These are phyloP conservation scores for Holocentrus rufus DNA, from an alignment of 2,797 vertebrate genomes.

Conservation along the genomic window DNA sequence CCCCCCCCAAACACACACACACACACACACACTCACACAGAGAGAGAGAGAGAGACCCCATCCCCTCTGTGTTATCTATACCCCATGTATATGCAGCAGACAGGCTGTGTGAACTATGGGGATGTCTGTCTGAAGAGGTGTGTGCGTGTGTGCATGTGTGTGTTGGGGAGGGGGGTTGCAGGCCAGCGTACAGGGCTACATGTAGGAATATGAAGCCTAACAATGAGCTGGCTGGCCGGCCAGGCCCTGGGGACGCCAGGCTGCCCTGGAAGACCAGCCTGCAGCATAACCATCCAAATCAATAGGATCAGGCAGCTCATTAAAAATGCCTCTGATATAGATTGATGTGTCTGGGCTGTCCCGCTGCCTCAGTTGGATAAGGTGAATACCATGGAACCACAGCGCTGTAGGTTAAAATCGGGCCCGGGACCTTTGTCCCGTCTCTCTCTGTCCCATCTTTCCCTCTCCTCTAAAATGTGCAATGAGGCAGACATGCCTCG, in stretches of 20 bases:
- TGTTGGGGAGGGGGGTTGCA: not conserved
- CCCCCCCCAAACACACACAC: too few relatives aligned
- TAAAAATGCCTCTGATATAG: slow-evolving; percentile 55
- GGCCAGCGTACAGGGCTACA: not conserved
- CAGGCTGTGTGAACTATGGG: slow-evolving; percentile 22
- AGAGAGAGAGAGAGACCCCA: too few relatives aligned
- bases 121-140: slow-evolving; percentile 10
- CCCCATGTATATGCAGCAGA: slow-evolving; percentile 53
- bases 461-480: not conserved
- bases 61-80: slow-evolving; percentile 42
- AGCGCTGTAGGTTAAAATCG: slow-evolving; percentile 24
- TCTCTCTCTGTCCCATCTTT: slow-evolving; percentile 3
- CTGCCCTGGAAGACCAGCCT: slow-evolving; percentile 25
- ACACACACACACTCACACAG: not conserved
- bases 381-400: slow-evolving; percentile 37
- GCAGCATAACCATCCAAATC: slow-evolving; percentile 48
- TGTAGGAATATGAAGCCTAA: slow-evolving; percentile 50
- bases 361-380: not conserved
- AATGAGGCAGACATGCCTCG: not conserved
- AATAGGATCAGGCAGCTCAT: slow-evolving; percentile 50
- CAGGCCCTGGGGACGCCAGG: slow-evolving; percentile 40
- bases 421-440: slow-evolving; percentile 14
- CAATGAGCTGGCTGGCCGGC: slow-evolving; percentile 45
- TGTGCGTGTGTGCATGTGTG: slow-evolving; percentile 19
- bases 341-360: slow-evolving; percentile 56